These are phyloP conservation scores for Auanema sp. DNA, from an alignment of 2,888 invertebrate species.

Conservation along the genomic window DNA sequence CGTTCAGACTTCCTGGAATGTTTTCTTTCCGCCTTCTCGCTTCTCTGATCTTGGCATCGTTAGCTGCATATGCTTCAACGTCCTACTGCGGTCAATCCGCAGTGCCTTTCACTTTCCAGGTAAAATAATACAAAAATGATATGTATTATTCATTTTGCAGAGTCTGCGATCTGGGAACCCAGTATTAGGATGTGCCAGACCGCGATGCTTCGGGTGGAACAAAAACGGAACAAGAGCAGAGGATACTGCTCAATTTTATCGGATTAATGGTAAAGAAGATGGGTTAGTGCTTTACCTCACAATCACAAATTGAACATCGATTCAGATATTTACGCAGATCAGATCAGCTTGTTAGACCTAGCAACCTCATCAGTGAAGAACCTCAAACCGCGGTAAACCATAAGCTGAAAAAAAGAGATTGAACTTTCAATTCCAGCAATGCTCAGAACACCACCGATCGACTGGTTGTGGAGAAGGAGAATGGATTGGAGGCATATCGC, in stretches of 20 bases:
- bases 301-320: not conserved
- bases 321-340: conserved; percentile 33
- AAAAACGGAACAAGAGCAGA: conserved; percentile 42
- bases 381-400: conserved; percentile 34
- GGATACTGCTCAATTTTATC: conserved; percentile 49
- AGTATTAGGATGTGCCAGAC: conserved; percentile 48
- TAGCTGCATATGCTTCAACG: conserved; percentile 21
- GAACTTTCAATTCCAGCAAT: conserved; percentile 27
- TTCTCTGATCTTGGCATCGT: not conserved
- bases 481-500: conserved; percentile 50
- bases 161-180: conserved; percentile 46
- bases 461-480: conserved; percentile 40
- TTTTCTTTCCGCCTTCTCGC: too few relatives aligned
- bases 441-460: conserved; percentile 34
- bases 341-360: conserved; percentile 29
- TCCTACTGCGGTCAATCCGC: conserved; percentile 53
- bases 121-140: conserved; percentile 2
- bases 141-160: conserved; percentile 19
- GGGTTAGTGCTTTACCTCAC: conserved; percentile 32
- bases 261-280: conserved; percentile 48
- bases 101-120: conserved; percentile 54
- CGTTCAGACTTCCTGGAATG: too few relatives aligned
- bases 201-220: conserved; percentile 48
- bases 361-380: conserved; percentile 24
- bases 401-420: not conserved